These are phyloP conservation scores for Eleutherodactylus coqui DNA, from an alignment of 2,797 vertebrate genomes.

Conservation along the genomic window DNA sequence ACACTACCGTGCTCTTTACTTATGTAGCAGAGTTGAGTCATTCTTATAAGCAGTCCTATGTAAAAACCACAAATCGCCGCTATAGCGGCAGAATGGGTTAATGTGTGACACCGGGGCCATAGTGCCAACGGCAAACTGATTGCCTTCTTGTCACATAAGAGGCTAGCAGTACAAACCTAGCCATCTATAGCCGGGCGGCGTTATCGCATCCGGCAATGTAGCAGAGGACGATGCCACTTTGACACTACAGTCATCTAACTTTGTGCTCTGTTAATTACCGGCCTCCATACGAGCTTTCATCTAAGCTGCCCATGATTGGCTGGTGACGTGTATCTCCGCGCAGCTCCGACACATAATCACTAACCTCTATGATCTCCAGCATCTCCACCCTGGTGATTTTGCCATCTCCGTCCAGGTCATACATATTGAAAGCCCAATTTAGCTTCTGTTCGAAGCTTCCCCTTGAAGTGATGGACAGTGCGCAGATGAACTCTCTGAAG, in stretches of 20 bases:
- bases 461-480: slow-evolving; percentile 96
- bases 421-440: slow-evolving; percentile 99
- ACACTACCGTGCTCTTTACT: background rate
- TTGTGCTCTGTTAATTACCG: slow-evolving; percentile 17
- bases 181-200: background rate
- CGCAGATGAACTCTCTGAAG: slow-evolving; percentile 99
- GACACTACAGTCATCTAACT: slow-evolving; percentile 11
- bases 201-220: background rate
- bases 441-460: slow-evolving; percentile 99
- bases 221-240: background rate
- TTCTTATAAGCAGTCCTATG: background rate
- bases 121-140: background rate
- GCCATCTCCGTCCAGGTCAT: slow-evolving; percentile 96
- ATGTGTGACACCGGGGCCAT: background rate
- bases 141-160: background rate
- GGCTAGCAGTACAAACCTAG: background rate
- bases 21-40: background rate
- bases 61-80: background rate
- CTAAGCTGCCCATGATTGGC: background rate
- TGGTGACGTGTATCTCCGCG: background rate
- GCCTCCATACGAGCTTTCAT: background rate
- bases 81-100: background rate
- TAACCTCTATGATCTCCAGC: slow-evolving; percentile 99
- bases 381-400: slow-evolving; percentile 99
- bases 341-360: slow-evolving; percentile 43